Evolutionary conservation across 2,888 invertebrate genomes (phyloP), one percentile per base, ranked within the genome.

Genomic region (Netelia virgata): DNA sequence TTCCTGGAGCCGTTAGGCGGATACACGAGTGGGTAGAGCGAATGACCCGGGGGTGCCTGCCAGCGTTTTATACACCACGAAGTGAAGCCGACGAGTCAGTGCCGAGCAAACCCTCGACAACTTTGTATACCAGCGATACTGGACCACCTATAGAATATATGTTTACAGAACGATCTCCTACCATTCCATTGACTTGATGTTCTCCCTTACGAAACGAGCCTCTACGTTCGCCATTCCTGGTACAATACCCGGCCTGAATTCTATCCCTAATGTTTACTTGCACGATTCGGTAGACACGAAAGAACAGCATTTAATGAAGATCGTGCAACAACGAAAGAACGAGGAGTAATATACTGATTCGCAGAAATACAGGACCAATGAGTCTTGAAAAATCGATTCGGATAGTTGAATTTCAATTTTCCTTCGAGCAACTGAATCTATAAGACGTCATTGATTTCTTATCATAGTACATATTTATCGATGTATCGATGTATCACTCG

Each of bases 61-160:
- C 73, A 59, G 36, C 59, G 74, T 81, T 85, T 85, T 83, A 73
- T 81, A 75, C 73, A 84, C 41, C 81, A 59, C 61, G 82, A 70
- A 66, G 76, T 61, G 70, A 82, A 82, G 78, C 74, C 70, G 57
- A 16, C 36, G 23, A 55, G 57, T 55, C 75, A 72, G 66, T 59
- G 75, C 72, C 66, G 70, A 75, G 66, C 66, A 70, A 83, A 64
- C 68, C 55, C 28, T 55, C 63, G 57, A 77, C 69, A 69, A 84
- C 84, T 73, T 74, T 77, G 84, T 81, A 55, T 57, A 68, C 66
- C 76, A 68, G 63, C 68, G 76, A 68, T 68, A 70, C 83, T 75
- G 69, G 16, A 66, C 63, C 18, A 23, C 50, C 28, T 47, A 64
- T 64, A 63, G 78, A 78, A 61, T 83, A 50, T 61, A 57, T 68